These are phyloP conservation scores for Ommatoiulus sabulosus DNA, from an alignment of 2,888 invertebrate genomes.

Conservation along the genomic window DNA sequence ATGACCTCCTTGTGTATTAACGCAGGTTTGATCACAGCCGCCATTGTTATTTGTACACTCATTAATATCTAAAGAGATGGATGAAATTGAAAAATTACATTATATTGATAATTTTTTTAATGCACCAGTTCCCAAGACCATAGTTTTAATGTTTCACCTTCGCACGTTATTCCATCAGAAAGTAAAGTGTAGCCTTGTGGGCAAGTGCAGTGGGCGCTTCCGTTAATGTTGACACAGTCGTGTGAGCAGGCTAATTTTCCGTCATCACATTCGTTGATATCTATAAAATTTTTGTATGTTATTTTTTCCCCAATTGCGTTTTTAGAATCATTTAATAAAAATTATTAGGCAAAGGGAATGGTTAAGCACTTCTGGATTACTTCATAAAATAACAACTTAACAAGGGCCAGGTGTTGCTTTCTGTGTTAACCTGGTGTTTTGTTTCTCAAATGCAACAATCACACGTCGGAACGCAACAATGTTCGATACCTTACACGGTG, in stretches of 20 bases:
- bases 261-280: constrained; percentile 61
- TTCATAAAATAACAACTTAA: too few species aligned
- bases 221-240: constrained; percentile 61
- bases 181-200: constrained; percentile 69
- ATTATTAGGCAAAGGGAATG: too few species aligned
- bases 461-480: too few species aligned
- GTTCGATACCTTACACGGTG: too few species aligned
- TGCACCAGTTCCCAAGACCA: background rate
- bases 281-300: constrained; percentile 47
- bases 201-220: constrained; percentile 72
- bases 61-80: constrained; percentile 63
- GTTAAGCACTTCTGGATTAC: too few species aligned
- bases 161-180: constrained; percentile 65
- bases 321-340: background rate
- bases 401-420: too few species aligned
- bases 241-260: constrained; percentile 70
- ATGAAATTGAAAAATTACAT: background rate
- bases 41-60: constrained; percentile 64
- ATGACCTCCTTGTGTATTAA: constrained; percentile 64
- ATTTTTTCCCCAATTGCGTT: background rate
- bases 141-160: constrained; percentile 56
- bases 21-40: constrained; percentile 64
- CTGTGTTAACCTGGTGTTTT: too few species aligned
- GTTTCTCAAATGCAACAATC: too few species aligned
- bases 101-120: background rate